Evolutionary conservation across 2,888 invertebrate species (phyloP).

Genomic region (Lamellibrachia columna): DNA sequence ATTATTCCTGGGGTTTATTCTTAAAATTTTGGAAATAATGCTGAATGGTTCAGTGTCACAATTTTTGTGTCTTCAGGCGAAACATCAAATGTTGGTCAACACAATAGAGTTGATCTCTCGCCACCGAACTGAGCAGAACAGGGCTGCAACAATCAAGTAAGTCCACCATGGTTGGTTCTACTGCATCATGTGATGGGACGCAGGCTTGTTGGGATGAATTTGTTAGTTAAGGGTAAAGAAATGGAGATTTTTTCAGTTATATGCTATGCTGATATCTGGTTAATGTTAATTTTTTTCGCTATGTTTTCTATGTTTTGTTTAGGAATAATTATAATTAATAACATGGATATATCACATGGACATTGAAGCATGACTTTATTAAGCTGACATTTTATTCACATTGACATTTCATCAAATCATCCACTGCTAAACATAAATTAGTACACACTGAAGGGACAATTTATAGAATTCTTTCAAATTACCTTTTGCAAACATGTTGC

Average conservation of each 20-base stretch:
- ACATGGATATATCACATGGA: too few species aligned
- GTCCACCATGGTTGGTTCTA: slow-evolving; percentile 8
- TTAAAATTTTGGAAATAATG: background rate
- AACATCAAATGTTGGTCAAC: slow-evolving; percentile 60
- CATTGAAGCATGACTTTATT: too few species aligned
- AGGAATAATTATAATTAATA: too few species aligned
- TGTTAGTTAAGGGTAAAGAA: background rate
- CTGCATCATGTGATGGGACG: background rate
- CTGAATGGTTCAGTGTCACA: too few species aligned
- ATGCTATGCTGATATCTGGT: too few species aligned
- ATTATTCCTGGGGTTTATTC: background rate
- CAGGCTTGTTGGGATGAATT: background rate
- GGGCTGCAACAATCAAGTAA: slow-evolving; percentile 56
- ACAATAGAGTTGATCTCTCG: slow-evolving; percentile 62
- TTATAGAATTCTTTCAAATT: background rate
- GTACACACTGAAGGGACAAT: background rate
- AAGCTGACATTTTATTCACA: too few species aligned
- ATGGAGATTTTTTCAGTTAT: too few species aligned
- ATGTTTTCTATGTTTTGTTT: too few species aligned
- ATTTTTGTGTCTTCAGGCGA: slow-evolving; percentile 48
- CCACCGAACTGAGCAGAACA: slow-evolving; percentile 60
- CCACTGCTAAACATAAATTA: too few species aligned
- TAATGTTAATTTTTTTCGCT: background rate
- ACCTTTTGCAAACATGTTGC: background rate
- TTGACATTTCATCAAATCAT: too few species aligned